phyloP scores from a whole-genome alignment of 2,113 vertebrate species.

The Miniopterus natalensis region DNA sequence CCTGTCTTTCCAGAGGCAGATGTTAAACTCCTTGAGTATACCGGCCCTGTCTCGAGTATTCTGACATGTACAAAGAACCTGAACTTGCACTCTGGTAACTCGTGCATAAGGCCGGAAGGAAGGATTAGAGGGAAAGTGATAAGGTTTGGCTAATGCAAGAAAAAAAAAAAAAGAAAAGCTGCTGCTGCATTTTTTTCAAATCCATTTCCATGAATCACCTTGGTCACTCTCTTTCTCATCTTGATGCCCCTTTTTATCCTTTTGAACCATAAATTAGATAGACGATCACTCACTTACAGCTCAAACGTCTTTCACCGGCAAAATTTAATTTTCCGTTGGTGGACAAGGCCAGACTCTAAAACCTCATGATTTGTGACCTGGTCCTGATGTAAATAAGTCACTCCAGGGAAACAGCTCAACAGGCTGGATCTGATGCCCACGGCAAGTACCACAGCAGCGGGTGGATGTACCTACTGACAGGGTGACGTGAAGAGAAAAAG shows the following conservation, averaged over 20 bases:
- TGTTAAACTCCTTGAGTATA: background rate
- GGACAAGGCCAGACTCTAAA: background rate
- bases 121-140: background rate
- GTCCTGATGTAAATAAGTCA: background rate
- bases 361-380: background rate
- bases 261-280: background rate
- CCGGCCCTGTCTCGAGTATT: background rate
- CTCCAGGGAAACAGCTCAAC: background rate
- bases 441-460: background rate
- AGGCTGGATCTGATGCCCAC: background rate
- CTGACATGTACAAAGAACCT: background rate
- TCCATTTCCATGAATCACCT: background rate
- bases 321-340: conserved; percentile 9
- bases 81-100: background rate
- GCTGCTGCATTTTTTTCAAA: background rate
- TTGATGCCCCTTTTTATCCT: background rate
- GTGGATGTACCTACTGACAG: too few relatives aligned
- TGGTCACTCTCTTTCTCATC: background rate
- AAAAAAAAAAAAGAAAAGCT: background rate
- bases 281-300: background rate
- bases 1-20: background rate
- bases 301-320: background rate
- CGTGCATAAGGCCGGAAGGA: background rate
- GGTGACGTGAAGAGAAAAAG: background rate
- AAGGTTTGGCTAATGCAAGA: background rate